Conservation (phyloP, 2,113 vertebrate species). For the Ahaetulla prasina region DNA sequence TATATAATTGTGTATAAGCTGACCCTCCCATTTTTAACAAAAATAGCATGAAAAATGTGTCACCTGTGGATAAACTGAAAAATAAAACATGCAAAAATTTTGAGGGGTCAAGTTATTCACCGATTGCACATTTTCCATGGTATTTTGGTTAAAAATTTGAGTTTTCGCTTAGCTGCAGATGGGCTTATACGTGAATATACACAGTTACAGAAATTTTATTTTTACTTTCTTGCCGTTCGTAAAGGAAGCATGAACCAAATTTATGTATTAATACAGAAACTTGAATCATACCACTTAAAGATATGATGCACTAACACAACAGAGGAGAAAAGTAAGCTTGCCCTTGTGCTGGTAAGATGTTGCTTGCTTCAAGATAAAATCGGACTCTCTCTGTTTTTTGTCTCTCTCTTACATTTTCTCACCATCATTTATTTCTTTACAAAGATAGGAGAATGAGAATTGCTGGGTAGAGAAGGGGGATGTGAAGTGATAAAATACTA, state of each 20-base stretch:
- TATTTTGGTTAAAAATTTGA: not conserved
- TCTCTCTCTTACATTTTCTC: not conserved
- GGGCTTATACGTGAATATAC: not conserved
- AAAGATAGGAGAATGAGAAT: not conserved
- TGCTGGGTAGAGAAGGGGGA: not conserved
- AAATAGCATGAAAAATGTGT: not conserved
- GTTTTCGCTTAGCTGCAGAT: not conserved
- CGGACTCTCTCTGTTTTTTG: not conserved
- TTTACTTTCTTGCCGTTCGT: not conserved
- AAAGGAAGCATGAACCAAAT: not conserved
- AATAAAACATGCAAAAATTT: not conserved
- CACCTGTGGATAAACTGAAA: not conserved
- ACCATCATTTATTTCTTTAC: conserved; percentile 10
- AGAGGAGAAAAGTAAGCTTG: not conserved
- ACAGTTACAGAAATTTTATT: not conserved
- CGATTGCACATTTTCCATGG: not conserved
- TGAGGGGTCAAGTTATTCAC: not conserved
- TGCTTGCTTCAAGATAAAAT: conserved; percentile 33
- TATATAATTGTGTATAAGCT: not conserved
- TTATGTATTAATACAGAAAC: conserved; percentile 5
- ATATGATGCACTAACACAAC: conserved; percentile 3
- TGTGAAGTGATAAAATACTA: not conserved
- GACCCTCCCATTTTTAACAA: not conserved
- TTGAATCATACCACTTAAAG: conserved; percentile 18
- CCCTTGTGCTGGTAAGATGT: conserved; percentile 2